A percentile compares a stretch with the other conserved stretches of the same genome.
These are phyloP conservation scores for Amniataba percoides DNA, from an alignment of 2,797 vertebrate species.

Conservation along the genomic window DNA sequence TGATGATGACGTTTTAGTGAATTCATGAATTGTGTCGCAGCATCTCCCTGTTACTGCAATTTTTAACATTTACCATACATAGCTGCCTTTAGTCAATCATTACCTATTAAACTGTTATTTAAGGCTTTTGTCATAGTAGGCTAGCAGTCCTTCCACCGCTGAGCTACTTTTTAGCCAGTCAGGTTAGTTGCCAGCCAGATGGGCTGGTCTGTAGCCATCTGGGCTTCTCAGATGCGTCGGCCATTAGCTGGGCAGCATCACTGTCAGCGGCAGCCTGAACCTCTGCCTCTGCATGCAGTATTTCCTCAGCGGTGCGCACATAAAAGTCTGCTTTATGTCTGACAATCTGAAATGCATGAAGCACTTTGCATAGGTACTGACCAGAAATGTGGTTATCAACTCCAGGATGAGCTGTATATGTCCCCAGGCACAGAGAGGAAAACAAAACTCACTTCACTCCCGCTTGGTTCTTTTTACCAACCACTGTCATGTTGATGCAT, in stretches of 20 bases:
- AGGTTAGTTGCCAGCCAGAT: constrained; percentile 22
- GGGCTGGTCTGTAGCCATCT: constrained; percentile 16
- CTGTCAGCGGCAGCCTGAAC: not conserved
- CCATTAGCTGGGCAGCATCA: constrained; percentile 17
- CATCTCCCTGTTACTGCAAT: not conserved
- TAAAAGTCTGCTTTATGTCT: constrained; percentile 18
- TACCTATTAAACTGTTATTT: not conserved
- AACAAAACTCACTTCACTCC: constrained; percentile 29
- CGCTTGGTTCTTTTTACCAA: constrained; percentile 1
- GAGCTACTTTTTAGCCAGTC: not conserved
- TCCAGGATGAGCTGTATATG: constrained; percentile 6
- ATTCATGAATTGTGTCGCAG: not conserved
- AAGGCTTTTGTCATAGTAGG: not conserved
- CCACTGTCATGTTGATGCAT: constrained; percentile 3
- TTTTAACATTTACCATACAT: not conserved
- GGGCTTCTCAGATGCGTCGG: not conserved
- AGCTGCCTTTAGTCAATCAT: not conserved
- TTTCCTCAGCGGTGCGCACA: constrained; percentile 13
- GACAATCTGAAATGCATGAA: constrained; percentile 5
- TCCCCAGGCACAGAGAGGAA: constrained; percentile 15
- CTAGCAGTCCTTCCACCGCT: not conserved
- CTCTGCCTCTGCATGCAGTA: constrained; percentile 3
- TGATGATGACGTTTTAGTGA: not conserved
- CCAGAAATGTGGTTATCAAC: constrained; percentile 24
- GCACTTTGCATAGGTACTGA: constrained; percentile 12